Conservation (phyloP, 2,888 invertebrate species). For the Caenorhabditis sinica region DNA sequence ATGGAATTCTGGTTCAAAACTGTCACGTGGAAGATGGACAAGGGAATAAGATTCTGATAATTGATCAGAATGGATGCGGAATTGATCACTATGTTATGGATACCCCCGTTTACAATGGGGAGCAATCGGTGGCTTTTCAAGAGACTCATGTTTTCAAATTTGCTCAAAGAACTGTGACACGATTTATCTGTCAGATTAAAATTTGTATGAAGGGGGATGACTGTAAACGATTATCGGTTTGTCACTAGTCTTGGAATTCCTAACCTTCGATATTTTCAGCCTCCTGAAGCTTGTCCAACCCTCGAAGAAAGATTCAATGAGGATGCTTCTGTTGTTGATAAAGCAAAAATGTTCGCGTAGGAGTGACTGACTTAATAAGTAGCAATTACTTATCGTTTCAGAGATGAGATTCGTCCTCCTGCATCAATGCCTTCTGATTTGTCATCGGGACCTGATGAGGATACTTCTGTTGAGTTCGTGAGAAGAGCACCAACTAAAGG, state of each 20-base stretch:
- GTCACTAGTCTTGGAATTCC: not conserved
- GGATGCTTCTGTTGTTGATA: constrained; percentile 22
- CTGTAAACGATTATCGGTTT: constrained; percentile 80
- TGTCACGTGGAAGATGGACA: constrained; percentile 83
- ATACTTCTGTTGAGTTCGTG: constrained; percentile 68
- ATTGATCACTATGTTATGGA: constrained; percentile 83
- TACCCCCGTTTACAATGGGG: constrained; percentile 80
- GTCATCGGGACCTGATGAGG: constrained; percentile 55
- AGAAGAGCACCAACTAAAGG: constrained; percentile 62
- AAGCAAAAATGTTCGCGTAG: constrained; percentile 58
- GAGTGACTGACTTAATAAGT: not conserved
- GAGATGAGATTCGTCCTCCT: constrained; percentile 55
- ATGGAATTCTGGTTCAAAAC: constrained; percentile 83
- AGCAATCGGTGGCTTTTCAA: constrained; percentile 81
- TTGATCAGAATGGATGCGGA: constrained; percentile 83
- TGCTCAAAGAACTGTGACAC: constrained; percentile 82
- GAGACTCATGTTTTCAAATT: constrained; percentile 84
- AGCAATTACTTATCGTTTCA: no score
- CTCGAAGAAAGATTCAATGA: constrained; percentile 72
- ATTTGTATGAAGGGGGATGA: constrained; percentile 82
- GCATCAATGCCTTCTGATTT: constrained; percentile 50
- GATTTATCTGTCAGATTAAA: constrained; percentile 82
- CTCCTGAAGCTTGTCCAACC: constrained; percentile 75
- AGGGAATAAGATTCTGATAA: constrained; percentile 83
- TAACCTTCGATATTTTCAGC: constrained; percentile 66